A percentile compares a stretch with the other conserved stretches of the same genome.
Conservation (phyloP, 53 echinoderm and acorn worm genomes). For the Pentamera pediparva region DNA sequence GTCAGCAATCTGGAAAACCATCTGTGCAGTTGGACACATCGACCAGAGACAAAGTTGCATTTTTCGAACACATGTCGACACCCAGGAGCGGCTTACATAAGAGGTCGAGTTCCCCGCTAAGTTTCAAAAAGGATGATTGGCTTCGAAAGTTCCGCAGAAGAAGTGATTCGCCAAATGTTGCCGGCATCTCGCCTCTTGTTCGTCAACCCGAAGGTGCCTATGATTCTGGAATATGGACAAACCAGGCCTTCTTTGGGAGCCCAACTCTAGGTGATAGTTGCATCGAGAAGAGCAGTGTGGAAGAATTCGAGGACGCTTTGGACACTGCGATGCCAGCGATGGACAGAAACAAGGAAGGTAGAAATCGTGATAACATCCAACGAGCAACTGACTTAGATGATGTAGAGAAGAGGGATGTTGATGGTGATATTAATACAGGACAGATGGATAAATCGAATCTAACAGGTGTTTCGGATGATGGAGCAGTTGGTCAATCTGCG, state of each 20-base stretch:
- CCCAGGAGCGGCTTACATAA: background rate
- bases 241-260: constrained; percentile 9
- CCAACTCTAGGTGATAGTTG: background rate
- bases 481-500: too few species aligned
- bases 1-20: background rate
- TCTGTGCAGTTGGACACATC: constrained; percentile 2
- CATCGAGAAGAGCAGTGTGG: background rate
- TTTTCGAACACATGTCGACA: constrained; percentile 10
- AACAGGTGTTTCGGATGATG: too few species aligned
- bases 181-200: background rate
- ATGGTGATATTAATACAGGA: too few species aligned
- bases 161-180: too few species aligned
- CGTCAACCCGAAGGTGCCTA: background rate
- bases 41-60: constrained; percentile 17
- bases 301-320: too few species aligned
- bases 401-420: background rate
- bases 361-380: background rate
- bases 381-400: background rate
- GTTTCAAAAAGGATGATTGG: constrained; percentile 27
- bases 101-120: constrained; percentile 5
- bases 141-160: background rate
- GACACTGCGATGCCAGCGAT: background rate
- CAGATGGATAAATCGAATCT: too few species aligned
- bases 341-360: background rate
- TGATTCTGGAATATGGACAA: constrained; percentile 19